phyloP scores from a whole-genome alignment of 2,113 vertebrate species.

The Amia ocellicauda region DNA sequence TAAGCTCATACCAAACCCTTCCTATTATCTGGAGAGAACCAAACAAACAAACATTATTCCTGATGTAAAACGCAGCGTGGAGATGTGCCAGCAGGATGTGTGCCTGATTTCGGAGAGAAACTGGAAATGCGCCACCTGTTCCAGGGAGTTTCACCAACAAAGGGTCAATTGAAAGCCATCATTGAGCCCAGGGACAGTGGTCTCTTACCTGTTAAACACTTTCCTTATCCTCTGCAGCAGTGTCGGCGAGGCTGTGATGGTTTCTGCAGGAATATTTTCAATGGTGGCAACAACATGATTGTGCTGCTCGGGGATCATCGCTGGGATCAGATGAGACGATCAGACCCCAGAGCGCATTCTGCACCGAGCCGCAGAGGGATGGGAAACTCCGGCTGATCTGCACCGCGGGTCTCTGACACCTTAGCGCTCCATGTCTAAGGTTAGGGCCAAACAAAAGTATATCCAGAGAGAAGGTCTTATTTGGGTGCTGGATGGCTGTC shows the following conservation, averaged over 20 bases:
- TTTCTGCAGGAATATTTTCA: conserved; percentile 75
- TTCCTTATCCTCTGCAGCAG: conserved; percentile 75
- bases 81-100: background rate
- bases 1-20: too few species aligned
- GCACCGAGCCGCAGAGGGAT: conserved; percentile 47
- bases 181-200: background rate
- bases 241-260: conserved; percentile 56
- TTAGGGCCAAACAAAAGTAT: conserved; percentile 19
- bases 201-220: conserved; percentile 79
- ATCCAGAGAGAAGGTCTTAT: conserved; percentile 12
- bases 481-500: background rate
- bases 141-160: conserved; percentile 15
- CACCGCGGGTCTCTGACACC: conserved; percentile 7
- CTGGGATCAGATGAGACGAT: conserved; percentile 47
- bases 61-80: too few species aligned
- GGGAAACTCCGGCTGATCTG: conserved; percentile 30
- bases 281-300: conserved; percentile 82
- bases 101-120: background rate
- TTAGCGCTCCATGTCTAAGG: conserved; percentile 38
- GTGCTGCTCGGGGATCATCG: conserved; percentile 65
- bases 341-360: conserved; percentile 69
- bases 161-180: conserved; percentile 1
- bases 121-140: conserved; percentile 25
- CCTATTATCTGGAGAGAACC: too few species aligned
- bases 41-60: too few species aligned